These are phyloP conservation scores for Odontocolon sp. DNA, from an alignment of 2,888 invertebrate species.

Conservation along the genomic window DNA sequence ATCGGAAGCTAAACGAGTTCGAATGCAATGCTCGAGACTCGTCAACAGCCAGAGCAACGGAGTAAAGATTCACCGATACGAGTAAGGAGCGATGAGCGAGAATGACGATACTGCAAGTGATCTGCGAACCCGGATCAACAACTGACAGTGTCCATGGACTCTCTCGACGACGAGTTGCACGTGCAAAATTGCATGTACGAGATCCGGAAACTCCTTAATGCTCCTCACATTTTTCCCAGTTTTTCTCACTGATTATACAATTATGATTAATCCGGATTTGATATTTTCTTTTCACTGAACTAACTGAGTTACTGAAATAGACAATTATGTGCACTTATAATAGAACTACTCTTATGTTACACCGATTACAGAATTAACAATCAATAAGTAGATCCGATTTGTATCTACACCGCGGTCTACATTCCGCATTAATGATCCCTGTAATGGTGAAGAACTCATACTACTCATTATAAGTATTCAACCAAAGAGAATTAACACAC, in stretches of 20 bases:
- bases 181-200: slow-evolving; percentile 38
- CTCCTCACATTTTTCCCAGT: slow-evolving; percentile 23
- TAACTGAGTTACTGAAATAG: too few relatives aligned
- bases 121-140: slow-evolving; percentile 55
- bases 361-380: too few relatives aligned
- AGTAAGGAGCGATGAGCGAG: slow-evolving; percentile 48
- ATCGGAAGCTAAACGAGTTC: slow-evolving; percentile 49
- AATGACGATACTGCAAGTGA: slow-evolving; percentile 49
- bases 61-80: slow-evolving; percentile 42
- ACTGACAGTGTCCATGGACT: slow-evolving; percentile 27
- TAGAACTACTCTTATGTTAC: too few relatives aligned
- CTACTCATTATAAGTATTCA: not conserved
- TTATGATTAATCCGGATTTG: not conserved
- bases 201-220: slow-evolving; percentile 51
- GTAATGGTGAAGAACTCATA: too few relatives aligned
- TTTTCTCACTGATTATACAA: not conserved
- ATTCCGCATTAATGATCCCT: too few relatives aligned
- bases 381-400: too few relatives aligned
- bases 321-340: too few relatives aligned
- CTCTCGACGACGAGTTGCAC: slow-evolving; percentile 33
- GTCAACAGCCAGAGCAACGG: not conserved
- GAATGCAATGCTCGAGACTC: slow-evolving; percentile 20
- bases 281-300: not conserved
- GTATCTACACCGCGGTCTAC: too few relatives aligned
- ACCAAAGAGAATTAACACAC: not conserved